These are phyloP conservation scores for Neuroscelio doddi DNA, from an alignment of 2,888 invertebrate species.

Conservation along the genomic window DNA sequence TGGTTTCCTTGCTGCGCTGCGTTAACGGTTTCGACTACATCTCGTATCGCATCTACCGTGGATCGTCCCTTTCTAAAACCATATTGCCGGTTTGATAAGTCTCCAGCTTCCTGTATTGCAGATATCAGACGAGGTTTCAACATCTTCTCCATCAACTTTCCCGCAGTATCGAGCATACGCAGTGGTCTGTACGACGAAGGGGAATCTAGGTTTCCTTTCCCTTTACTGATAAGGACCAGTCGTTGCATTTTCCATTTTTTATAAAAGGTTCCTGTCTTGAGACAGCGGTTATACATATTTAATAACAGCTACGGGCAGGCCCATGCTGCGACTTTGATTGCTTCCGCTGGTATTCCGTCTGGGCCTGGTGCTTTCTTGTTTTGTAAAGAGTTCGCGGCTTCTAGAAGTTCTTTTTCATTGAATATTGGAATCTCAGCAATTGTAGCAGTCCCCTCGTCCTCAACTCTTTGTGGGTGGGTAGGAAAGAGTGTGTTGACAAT, in stretches of 20 bases:
- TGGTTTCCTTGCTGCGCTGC: no score
- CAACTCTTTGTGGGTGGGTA: conserved; percentile 14
- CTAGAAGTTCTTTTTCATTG: conserved; percentile 29
- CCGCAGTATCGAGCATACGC: no score
- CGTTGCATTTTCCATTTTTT: conserved; percentile 46
- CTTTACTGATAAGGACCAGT: no score
- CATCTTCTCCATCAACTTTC: no score
- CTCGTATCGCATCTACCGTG: no score
- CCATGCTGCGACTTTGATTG: conserved; percentile 30
- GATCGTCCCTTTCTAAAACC: no score
- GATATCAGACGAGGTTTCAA: no score
- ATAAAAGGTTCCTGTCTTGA: conserved; percentile 32
- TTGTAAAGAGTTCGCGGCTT: conserved; percentile 26
- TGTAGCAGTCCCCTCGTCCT: neutral
- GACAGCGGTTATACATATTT: conserved; percentile 26
- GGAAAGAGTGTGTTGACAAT: conserved; percentile 36
- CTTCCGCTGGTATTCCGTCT: conserved; percentile 49
- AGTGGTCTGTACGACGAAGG: no score
- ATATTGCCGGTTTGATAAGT: no score
- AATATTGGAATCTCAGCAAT: conserved; percentile 17
- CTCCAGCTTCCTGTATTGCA: no score
- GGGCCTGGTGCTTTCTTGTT: conserved; percentile 47
- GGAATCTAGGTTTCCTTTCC: no score
- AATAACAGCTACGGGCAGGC: conserved; percentile 21
- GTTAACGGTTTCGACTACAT: no score